Evolutionary conservation across 2,113 vertebrate genomes (phyloP).

Genomic region (Saimiri boliviensis): DNA sequence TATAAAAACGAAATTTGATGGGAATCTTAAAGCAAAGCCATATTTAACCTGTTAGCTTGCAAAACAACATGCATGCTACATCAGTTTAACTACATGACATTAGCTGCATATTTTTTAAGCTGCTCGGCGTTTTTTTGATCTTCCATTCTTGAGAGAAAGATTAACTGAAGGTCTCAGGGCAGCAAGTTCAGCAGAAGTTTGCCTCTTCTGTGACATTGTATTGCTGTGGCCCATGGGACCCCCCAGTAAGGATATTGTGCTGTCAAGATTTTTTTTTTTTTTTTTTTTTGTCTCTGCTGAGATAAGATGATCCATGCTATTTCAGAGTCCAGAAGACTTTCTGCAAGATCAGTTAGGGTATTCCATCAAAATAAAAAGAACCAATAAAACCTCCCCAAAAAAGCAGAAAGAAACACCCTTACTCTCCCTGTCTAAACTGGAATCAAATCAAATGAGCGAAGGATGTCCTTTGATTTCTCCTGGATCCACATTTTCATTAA

Average conservation of each 20-base stretch:
- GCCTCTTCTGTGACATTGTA: slow-evolving; percentile 83
- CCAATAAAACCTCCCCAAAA: not conserved
- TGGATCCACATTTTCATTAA: slow-evolving; percentile 63
- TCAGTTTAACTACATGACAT: slow-evolving; percentile 83
- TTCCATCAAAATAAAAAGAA: slow-evolving; percentile 73
- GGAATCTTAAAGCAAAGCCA: slow-evolving; percentile 89
- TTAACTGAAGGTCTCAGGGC: slow-evolving; percentile 80
- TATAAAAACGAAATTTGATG: slow-evolving; percentile 88
- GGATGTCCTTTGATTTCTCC: slow-evolving; percentile 75
- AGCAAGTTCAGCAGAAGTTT: slow-evolving; percentile 88
- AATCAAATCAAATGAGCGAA: slow-evolving; percentile 76
- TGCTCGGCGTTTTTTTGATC: slow-evolving; percentile 68
- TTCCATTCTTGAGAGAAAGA: slow-evolving; percentile 65
- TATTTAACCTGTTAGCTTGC: slow-evolving; percentile 90
- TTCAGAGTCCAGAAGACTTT: slow-evolving; percentile 76
- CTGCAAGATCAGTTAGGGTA: slow-evolving; percentile 78
- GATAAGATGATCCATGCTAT: slow-evolving; percentile 83
- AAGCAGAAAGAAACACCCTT: not conserved
- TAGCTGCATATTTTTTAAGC: slow-evolving; percentile 81
- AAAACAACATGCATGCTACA: slow-evolving; percentile 85
- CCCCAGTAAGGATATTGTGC: slow-evolving; percentile 74
- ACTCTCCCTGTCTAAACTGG: slow-evolving; percentile 72
- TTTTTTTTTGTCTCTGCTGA: slow-evolving; percentile 79
- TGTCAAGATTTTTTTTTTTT: slow-evolving; percentile 76
- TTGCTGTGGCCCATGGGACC: slow-evolving; percentile 81